phyloP scores from a whole-genome alignment of 1,140 invertebrate genomes.

The Polypedilum pembai region DNA sequence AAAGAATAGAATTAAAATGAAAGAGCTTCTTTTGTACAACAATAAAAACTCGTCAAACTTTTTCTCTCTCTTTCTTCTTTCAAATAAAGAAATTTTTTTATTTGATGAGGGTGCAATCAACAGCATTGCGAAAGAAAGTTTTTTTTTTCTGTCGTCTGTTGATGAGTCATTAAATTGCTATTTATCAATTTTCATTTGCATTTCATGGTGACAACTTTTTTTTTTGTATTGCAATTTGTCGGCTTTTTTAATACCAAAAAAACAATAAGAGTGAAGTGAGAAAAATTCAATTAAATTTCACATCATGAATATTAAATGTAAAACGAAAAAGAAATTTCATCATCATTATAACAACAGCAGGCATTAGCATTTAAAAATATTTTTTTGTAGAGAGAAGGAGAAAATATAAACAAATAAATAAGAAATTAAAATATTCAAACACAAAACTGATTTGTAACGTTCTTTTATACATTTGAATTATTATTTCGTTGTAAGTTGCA shows the following conservation, averaged over 20 bases:
- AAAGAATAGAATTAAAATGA: not conserved
- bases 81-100: not conserved
- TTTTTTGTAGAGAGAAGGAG: no score
- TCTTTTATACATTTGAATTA: no score
- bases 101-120: not conserved
- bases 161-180: conserved; percentile 12
- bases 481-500: no score
- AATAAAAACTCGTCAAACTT: not conserved
- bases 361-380: no score
- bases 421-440: no score
- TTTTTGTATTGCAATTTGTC: not conserved
- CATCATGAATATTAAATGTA: no score
- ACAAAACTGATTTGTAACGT: no score
- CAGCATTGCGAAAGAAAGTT: not conserved
- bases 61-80: not conserved
- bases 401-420: no score
- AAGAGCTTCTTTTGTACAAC: not conserved
- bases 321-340: no score
- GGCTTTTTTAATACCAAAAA: not conserved
- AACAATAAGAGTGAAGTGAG: no score
- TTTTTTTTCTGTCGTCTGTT: not conserved
- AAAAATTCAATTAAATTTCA: no score
- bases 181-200: conserved; percentile 19
- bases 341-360: no score
- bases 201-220: conserved; percentile 2